Evolutionary conservation across 2,888 invertebrate genomes (phyloP), one percentile per base, ranked within the genome.

Genomic region (Masnerella sp.): DNA sequence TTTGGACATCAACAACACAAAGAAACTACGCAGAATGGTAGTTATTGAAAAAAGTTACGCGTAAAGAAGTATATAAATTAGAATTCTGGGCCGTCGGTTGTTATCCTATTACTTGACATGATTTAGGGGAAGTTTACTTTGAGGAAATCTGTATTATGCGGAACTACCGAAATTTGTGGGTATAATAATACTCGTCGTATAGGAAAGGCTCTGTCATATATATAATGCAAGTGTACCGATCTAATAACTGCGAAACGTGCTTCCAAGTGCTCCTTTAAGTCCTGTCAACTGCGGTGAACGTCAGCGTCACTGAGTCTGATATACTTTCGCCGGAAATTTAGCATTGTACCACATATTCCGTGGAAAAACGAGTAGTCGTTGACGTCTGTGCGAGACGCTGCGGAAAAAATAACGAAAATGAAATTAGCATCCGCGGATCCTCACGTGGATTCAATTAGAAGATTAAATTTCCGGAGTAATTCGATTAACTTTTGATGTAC

Each of bases 201-300:
- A 20, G n/a, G 5, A 5, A 17, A 8, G 14, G 8, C 22, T 15
- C 5, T 12, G 14, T 17, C 30, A n/a, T 40, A 30, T 30, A 42
- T 42, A 25, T 15, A 42, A 30, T 2, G 56, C 17, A 56, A 40
- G 32, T 56, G 30, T 56, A 56, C 42, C 56, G 42, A 56, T 56
- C 56, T 56, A 56, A 56, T 56, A 56, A 56, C 56, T 56, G 56
- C 56, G 42, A 42, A 56, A 56, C 42, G 56, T 42, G 56, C 56
- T 56, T 56, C 42, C 56, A 56, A 56, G 56, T 56, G 42, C 56
- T 42, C 42, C 42, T 56, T 54, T 56, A 56, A 42, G 56, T 56
- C 56, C 18, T 42, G 56, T 56, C 56, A 42, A 38, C 56, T 32
- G 11, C 42, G 56, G 9, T 56, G 28, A 42, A 42, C 56, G 32